Evolutionary conservation across 2,797 vertebrate genomes (phyloP), one percentile per base, ranked within the genome.

Genomic region (Lacerta viridis): DNA sequence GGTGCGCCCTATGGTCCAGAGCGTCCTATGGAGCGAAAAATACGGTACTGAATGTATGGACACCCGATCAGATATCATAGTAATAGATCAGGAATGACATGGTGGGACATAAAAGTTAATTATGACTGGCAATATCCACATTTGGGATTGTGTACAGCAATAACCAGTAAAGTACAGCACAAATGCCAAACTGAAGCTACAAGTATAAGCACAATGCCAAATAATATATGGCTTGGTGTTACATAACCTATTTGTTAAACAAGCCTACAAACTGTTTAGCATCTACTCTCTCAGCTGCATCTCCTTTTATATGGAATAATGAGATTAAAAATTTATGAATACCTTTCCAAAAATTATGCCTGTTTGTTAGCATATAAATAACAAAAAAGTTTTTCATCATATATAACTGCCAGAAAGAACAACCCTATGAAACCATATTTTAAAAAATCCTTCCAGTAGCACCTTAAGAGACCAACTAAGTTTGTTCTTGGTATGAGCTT

Each of bases 221-320:
- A 72, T 29, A 72, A 33, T 72, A 72, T 17, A 72, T 1, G 29
- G 5, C 11, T 55, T 77, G 23, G 15, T 39, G 27, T 43, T 77
- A 33, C 5, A 66, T 50, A 59, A 55, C 36, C 83, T 74, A 59
- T 23, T 75, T 36, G 25, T 61, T 7, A 84, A 84, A 69, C 15
- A 43, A 59, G 36, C 59, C 76, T 55, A 59, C 55, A 59, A 18
- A 79, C 72, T 76, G 20, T 81, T 39, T 64, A 59, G 72, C 17
- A 41, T 41, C 46, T 1, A 76, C 72, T 61, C 8, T 76, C 27
- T 76, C 71, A 61, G 55, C 9, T 41, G 55, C 71, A 77, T 17
- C 59, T 39, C 15, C 33, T 86, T 80, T 80, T 13, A n/a, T 86
- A n/a, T 80, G 66, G 43, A 59, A 18, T 76, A 80, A 79, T 29